These are phyloP conservation scores for Bombus sibiricus DNA, from an alignment of 1,140 invertebrate genomes.

Conservation along the genomic window DNA sequence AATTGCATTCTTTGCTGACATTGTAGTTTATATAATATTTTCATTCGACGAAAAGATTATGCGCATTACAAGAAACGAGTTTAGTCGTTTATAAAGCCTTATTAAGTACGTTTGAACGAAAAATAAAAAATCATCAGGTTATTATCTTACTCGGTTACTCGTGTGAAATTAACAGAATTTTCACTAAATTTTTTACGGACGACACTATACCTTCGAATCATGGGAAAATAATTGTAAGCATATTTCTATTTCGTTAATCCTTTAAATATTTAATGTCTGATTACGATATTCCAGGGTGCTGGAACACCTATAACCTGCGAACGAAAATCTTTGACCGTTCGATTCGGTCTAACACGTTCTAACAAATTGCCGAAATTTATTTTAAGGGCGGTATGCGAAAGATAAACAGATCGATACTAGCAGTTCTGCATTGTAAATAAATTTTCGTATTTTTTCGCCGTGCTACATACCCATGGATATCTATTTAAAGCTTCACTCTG, in stretches of 20 bases:
- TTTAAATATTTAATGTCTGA: neutral
- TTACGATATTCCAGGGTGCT: no score
- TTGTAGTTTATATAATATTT: neutral
- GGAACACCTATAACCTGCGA: no score
- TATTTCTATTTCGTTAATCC: neutral
- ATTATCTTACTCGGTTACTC: no score
- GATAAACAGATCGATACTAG: neutral
- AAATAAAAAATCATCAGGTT: no score
- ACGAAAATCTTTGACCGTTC: neutral
- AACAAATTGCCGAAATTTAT: neutral
- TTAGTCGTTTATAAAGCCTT: no score
- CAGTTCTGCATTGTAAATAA: slow-evolving; percentile 25
- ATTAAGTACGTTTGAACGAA: no score
- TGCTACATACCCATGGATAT: neutral
- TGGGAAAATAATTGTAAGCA: no score
- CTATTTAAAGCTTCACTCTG: neutral
- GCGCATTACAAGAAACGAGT: no score
- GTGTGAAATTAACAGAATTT: no score
- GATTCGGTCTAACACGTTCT: neutral
- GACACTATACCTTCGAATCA: no score
- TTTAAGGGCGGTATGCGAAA: neutral
- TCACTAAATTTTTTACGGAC: no score
- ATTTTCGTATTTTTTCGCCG: neutral
- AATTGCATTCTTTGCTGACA: neutral
- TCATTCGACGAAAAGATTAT: neutral